Base-by-base conservation (phyloP, 2,888 invertebrate species). In the Drosophila koepferae region DNA sequence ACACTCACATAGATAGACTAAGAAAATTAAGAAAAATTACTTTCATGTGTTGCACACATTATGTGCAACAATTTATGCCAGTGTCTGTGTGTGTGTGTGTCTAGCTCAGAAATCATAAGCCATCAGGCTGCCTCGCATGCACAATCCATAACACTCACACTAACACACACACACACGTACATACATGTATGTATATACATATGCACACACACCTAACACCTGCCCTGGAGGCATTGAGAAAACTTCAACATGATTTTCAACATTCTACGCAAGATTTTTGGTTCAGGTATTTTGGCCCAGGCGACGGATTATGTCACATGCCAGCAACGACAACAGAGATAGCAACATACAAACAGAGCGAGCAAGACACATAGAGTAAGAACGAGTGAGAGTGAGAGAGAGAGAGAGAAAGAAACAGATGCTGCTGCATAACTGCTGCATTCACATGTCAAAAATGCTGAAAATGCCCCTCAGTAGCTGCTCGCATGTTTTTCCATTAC, bases 21-120 rank as follows among this genome's bases (percentile, higher is more conserved):
- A 87, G 85, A 75, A 85, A 84, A 85, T 85, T 85, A 85, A 84
- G 85, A 85, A 85, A 84, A 85, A 85, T 85, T 84, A 85, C 82
- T 84, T 85, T 76, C 78, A 74, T 82, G 72, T 87, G 73, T 63
- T 65, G 64, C 68, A 72, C 75, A 79, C 71, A 74, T 77, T 77
- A 77, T 77, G 74, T 77, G 77, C 78, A 77, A 77, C 77, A 77
- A 74, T 77, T 62, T 63, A 54, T 28, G 44, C 14, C 4, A 43
- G 31, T 48, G 46, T 48, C 34, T 23, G 23, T 23, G 23, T 20
- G 20, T 20, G 20, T 23, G 23, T 34, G 53, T 46, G 53, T 43
- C 28, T 56, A 59, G 51, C 36, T 63, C 63, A 70, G 56, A 76
- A 84, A 84, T 82, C 81, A 81, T 81, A 77, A 77, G 77, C 76